Base-by-base conservation (phyloP, 1,140 invertebrate species). In the Apolygus lucorum region DNA sequence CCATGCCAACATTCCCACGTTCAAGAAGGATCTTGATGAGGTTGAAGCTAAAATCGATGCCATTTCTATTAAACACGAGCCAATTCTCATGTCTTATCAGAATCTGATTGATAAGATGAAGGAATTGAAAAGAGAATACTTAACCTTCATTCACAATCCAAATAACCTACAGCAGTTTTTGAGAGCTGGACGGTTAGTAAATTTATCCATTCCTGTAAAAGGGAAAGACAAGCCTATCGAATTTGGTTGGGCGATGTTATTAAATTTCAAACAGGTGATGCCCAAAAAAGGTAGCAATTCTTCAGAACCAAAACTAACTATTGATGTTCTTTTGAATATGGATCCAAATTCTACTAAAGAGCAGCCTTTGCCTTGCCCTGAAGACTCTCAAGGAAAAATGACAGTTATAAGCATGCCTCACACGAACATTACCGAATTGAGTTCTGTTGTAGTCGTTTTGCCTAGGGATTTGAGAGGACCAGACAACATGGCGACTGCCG, bases 201-300 rank as follows among this genome's bases (percentile, higher is more conserved):
- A 95, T 92, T 95, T 81, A 71, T 54, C 70, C 89, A 85, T 49
- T 17, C 34, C 34, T 17, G 34, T 49, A 49, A 49, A 49, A 49
- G 34, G 34, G 34, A 49, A 49, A 49, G 34, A 17, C 8, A 49
- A 49, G 17, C 34, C 34, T 11, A 49, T 49, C 17, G 89, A 95
- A 77, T 99, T 95, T 80, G 96, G 95, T 73, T 99, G 96, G 96
- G 95, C 95, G 34, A 91, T 95, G 26, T 86, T 99, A 54, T 85
- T 99, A 0, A 97, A 96, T 79, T 97, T 95, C 75, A 90, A 92
- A 74, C 93, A 93, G 72, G 27, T 73, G 78, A 74, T 81, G 72
- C 26, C 77, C 78, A n/a, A 82, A 77, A 74, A 81, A 71, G 82
- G 76, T 70, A 72, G 75, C 1, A 74, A 0, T 72, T 83, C 1